Evolutionary conservation across 2,797 vertebrate species (phyloP).

Genomic region (Xenopus petersii): DNA sequence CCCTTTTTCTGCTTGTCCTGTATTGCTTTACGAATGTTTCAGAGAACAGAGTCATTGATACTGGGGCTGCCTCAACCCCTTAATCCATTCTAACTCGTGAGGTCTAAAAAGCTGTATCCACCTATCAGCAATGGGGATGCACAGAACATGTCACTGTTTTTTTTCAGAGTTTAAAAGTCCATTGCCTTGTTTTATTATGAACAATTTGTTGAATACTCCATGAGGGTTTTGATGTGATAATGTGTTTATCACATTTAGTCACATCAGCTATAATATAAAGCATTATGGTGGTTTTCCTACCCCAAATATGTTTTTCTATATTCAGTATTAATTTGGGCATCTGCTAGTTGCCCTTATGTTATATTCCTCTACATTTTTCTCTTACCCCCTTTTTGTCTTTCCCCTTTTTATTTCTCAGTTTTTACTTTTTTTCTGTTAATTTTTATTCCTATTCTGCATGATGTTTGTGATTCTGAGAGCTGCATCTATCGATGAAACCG

Average conservation of each 20-base stretch:
- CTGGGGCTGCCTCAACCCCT: constrained; percentile 42
- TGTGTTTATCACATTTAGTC: constrained; percentile 85
- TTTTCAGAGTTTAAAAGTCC: constrained; percentile 53
- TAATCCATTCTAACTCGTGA: constrained; percentile 61
- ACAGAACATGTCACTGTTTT: constrained; percentile 63
- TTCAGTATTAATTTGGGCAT: constrained; percentile 80
- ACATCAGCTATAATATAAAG: constrained; percentile 86
- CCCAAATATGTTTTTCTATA: constrained; percentile 69
- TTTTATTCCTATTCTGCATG: constrained; percentile 87
- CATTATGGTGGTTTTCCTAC: constrained; percentile 80
- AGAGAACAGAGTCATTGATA: constrained; percentile 70
- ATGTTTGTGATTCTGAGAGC: constrained; percentile 99
- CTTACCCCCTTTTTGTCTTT: background rate
- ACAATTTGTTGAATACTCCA: constrained; percentile 70
- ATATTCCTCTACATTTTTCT: constrained; percentile 82
- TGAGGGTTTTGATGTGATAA: constrained; percentile 90
- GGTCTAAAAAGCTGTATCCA: constrained; percentile 67
- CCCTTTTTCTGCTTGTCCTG: background rate
- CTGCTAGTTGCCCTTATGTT: constrained; percentile 83
- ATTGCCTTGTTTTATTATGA: constrained; percentile 67
- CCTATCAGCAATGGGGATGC: constrained; percentile 66
- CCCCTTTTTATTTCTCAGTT: background rate
- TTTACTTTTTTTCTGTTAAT: constrained; percentile 65
- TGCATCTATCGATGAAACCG: constrained; percentile 99
- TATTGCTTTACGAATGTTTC: constrained; percentile 47